Percentiles rank a stretch among this genome's conserved stretches.
Conservation (phyloP, 2,113 vertebrate species). For the Heloderma charlesbogerti region DNA sequence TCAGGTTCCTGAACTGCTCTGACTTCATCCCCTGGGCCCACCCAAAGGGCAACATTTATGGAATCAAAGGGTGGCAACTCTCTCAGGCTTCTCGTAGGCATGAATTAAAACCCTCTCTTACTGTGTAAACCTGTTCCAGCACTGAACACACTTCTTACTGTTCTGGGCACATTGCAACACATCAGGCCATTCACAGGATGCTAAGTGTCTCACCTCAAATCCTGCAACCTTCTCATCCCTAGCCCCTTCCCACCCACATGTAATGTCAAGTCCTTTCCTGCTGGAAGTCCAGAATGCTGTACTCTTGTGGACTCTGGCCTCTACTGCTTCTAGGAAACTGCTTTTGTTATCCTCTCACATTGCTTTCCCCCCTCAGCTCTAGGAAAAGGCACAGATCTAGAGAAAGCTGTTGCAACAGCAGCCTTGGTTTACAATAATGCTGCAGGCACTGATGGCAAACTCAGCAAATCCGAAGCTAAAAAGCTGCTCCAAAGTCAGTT, state of each 20-base stretch:
- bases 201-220: not conserved
- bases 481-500: constrained; percentile 78
- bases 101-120: not conserved
- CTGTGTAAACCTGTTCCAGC: not conserved
- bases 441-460: constrained; percentile 73
- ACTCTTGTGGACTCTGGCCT: not conserved
- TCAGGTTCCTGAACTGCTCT: not conserved
- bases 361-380: constrained; percentile 67
- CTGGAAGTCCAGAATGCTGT: constrained; percentile 22
- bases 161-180: not conserved
- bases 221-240: not conserved
- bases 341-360: not conserved
- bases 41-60: not conserved
- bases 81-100: not conserved
- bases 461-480: constrained; percentile 76
- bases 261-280: not conserved
- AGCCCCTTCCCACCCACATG: not conserved
- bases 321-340: constrained; percentile 13
- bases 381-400: constrained; percentile 78
- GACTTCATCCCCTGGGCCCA: not conserved
- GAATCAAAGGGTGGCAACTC: not conserved
- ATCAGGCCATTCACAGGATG: not conserved
- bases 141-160: not conserved
- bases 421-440: constrained; percentile 77
- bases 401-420: constrained; percentile 77